Evolutionary conservation across 2,888 invertebrate species (phyloP).

Genomic region (Deilephila porcellus): DNA sequence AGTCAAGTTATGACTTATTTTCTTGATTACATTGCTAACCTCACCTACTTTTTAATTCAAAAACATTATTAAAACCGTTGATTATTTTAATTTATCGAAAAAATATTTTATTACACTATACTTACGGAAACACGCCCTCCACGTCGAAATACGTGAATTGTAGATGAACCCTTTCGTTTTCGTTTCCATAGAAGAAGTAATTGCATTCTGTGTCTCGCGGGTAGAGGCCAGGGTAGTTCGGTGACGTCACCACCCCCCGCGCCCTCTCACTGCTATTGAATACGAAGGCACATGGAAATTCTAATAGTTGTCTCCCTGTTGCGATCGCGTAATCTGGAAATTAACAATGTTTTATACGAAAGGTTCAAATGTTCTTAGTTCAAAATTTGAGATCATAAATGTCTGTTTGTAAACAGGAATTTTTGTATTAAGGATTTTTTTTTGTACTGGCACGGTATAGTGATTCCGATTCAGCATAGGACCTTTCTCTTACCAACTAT

Average conservation of each 20-base stretch:
- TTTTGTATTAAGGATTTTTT: no score
- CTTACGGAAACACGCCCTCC: slow-evolving; percentile 97
- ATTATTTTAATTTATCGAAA: no score
- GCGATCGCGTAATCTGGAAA: slow-evolving; percentile 93
- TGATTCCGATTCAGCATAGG: no score
- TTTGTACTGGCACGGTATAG: no score
- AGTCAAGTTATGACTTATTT: no score
- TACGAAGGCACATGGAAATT: slow-evolving; percentile 94
- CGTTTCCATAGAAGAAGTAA: slow-evolving; percentile 94
- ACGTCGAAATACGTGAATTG: slow-evolving; percentile 96
- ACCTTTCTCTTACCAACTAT: no score
- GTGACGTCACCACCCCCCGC: slow-evolving; percentile 92
- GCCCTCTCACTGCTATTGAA: slow-evolving; percentile 92
- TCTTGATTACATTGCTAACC: no score
- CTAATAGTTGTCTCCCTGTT: slow-evolving; percentile 90
- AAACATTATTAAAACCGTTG: no score
- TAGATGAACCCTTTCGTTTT: slow-evolving; percentile 90
- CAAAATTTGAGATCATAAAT: background rate
- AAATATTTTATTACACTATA: slow-evolving; percentile 45
- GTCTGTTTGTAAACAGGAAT: no score
- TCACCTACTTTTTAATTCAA: no score
- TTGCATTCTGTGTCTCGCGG: slow-evolving; percentile 95
- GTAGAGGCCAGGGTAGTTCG: slow-evolving; percentile 95
- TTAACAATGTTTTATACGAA: background rate
- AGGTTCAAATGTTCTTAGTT: background rate